Conservation (phyloP, 2,113 vertebrate species). For the Myotis brandtii region DNA sequence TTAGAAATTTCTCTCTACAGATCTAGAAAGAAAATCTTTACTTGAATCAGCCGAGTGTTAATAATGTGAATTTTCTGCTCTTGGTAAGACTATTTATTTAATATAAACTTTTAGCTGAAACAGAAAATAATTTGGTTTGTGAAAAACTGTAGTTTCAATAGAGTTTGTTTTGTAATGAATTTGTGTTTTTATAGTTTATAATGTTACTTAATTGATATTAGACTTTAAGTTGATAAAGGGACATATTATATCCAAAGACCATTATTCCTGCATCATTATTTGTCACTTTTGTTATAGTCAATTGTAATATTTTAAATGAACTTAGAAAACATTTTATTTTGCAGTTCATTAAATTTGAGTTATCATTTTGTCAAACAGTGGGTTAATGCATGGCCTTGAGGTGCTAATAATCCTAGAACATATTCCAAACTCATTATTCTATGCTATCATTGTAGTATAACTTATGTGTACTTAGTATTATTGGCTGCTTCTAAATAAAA, state of each 20-base stretch:
- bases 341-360: conserved; percentile 47
- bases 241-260: background rate
- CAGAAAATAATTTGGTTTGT: conserved; percentile 47
- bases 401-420: conserved; percentile 23
- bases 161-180: conserved; percentile 52
- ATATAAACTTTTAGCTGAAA: conserved; percentile 53
- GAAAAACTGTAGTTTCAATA: conserved; percentile 48
- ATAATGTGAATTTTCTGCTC: conserved; percentile 80
- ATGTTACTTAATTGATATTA: conserved; percentile 46
- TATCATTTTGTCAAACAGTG: conserved; percentile 33
- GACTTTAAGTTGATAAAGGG: conserved; percentile 31
- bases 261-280: background rate
- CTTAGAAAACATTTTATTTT: conserved; percentile 22
- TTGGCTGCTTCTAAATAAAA: conserved; percentile 36
- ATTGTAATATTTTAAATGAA: conserved; percentile 54
- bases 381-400: background rate
- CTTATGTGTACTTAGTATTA: background rate
- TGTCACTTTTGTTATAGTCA: conserved; percentile 35
- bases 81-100: conserved; percentile 85
- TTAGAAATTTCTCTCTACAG: conserved; percentile 23
- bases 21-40: conserved; percentile 39
- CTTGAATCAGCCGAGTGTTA: conserved; percentile 29
- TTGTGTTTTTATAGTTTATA: conserved; percentile 34
- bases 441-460: background rate
- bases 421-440: conserved; percentile 29